Conservation (phyloP, 1,140 invertebrate species). For the Leptestheria dahalacensis region DNA sequence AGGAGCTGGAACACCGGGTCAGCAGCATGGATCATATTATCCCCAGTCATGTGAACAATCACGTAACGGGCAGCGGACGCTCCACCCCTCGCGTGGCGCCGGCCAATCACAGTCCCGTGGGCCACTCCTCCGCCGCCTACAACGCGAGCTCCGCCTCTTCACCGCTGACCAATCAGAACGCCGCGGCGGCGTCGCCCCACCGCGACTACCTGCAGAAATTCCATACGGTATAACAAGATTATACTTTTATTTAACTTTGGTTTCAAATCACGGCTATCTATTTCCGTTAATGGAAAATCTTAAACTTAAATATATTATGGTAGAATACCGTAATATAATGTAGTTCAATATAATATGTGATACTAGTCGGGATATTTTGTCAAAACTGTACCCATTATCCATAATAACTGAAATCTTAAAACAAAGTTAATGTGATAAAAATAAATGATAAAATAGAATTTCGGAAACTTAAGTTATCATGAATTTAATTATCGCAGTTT, state of each 20-base stretch:
- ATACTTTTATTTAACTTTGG: neutral
- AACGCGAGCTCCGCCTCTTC: conserved; percentile 18
- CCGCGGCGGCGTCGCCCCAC: conserved; percentile 42
- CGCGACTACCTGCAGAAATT: conserved; percentile 67
- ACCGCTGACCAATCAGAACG: neutral
- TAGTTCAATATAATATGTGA: no score
- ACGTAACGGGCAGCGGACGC: conserved; percentile 45
- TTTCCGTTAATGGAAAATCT: no score
- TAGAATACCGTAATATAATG: no score
- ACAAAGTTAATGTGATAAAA: no score
- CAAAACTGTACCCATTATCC: no score
- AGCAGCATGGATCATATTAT: conserved; percentile 89
- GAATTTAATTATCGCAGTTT: no score
- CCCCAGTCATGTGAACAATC: neutral
- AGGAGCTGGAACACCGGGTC: conserved; percentile 91
- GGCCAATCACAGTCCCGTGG: conserved; percentile 20
- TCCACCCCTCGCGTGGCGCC: conserved; percentile 49
- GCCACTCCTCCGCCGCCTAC: conserved; percentile 6
- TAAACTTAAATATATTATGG: no score
- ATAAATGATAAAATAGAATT: no score
- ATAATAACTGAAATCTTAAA: no score
- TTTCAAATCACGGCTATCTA: neutral
- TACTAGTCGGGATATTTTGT: no score
- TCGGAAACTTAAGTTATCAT: no score
- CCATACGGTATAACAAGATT: conserved; percentile 47